Percentiles rank a stretch among this genome's conserved stretches.
phyloP scores from a whole-genome alignment of 2,797 vertebrate species.

The Mormyrus hasselquistii region DNA sequence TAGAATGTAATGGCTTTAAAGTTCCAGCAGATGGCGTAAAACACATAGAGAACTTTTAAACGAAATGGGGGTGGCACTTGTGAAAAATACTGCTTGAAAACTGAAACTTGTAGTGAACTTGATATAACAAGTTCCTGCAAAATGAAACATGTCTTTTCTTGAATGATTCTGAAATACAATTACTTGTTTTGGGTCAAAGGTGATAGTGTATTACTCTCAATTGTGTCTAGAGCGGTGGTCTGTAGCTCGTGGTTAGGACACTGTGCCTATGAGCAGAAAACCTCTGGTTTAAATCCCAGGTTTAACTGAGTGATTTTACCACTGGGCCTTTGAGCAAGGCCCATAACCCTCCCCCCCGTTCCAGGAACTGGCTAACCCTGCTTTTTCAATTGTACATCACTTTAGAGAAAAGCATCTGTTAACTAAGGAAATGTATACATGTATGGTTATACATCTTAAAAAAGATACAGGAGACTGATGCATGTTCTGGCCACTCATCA shows the following conservation, averaged over 20 bases:
- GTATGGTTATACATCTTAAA: not conserved
- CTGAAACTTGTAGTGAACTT: slow-evolving; percentile 26
- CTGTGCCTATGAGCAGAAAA: not conserved
- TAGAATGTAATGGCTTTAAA: not conserved
- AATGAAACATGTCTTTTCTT: slow-evolving; percentile 33
- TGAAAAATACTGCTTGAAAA: not conserved
- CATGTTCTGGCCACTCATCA: not conserved
- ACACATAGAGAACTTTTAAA: not conserved
- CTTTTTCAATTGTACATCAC: not conserved
- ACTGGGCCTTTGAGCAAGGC: not conserved
- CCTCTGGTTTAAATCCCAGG: not conserved
- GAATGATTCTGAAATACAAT: not conserved
- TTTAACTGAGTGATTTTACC: not conserved
- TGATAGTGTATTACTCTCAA: not conserved
- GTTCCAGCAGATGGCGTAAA: slow-evolving; percentile 10
- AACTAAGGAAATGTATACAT: not conserved
- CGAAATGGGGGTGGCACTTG: not conserved
- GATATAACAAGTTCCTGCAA: slow-evolving; percentile 21
- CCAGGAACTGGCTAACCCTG: not conserved
- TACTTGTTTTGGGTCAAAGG: slow-evolving; percentile 1
- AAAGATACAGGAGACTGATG: not conserved
- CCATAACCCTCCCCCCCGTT: not conserved
- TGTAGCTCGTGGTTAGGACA: not conserved
- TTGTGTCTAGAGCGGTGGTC: not conserved
- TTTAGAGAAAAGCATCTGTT: not conserved